Base-by-base conservation (phyloP, 2,888 invertebrate species). In the Chrysina gloriosa region DNA sequence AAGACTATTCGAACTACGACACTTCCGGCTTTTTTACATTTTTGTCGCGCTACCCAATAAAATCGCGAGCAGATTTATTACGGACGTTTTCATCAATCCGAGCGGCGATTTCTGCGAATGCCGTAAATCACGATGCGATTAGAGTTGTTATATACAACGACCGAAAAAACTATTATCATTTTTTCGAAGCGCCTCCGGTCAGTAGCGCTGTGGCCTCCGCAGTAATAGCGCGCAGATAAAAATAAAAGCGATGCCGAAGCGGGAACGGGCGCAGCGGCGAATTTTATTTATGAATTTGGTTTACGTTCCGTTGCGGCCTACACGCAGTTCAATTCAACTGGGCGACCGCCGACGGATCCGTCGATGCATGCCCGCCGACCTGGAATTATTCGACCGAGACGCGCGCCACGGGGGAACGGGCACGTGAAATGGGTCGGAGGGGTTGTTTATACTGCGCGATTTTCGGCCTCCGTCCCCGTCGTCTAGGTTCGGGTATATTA, bases 201-300 rank as follows among this genome's bases (percentile, higher is more conserved):
- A 27, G 21, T 16, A 16, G 9, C 45, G 31, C n/a, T n/a, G 50
- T 29, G 16, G 21, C 27, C 11, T 14, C n/a, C 47, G 19, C 23
- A n/a, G 19, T 19, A 23, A 47, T 21, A 5, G 11, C 2, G 14
- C 14, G 14, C 36, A 56, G 25, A 58, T 25, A 58, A 39, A 39
- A 58, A 36, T 14, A 27, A 50, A 27, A 52, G 21, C 2, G 45
- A 45, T 6, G 19, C 2, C 7, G 45, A 45, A 9, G 19, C 16
- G 7, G 19, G 45, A 21, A 19, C 5, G 27, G 14, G 0, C 5
- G 29, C 7, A 7, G 29, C 14, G 21, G 34, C 14, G 58, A 58
- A 58, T 58, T 58, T 58, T 58, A 58, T 58, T 58, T 58, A 58
- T 58, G 58, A 58, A 58, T 58, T 58, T 58, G 25, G 58, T 58